These are phyloP conservation scores for Acleris sparsana DNA, from an alignment of 2,888 invertebrate genomes.

Conservation along the genomic window DNA sequence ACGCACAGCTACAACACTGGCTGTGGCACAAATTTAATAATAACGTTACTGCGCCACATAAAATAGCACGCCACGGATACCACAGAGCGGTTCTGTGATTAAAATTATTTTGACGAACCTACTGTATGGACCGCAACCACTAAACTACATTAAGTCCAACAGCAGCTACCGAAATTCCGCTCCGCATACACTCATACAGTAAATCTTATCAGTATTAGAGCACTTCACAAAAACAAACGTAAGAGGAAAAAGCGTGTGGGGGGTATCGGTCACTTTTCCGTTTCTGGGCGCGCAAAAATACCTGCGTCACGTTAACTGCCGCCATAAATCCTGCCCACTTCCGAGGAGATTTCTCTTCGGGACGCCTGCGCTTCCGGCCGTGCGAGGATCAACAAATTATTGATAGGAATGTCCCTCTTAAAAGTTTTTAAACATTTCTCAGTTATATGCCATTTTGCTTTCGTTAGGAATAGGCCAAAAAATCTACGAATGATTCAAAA, in stretches of 20 bases:
- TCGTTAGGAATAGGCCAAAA: not conserved
- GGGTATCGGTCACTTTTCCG: conserved; percentile 65
- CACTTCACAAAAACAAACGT: conserved; percentile 47
- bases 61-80: no score
- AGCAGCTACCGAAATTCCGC: not conserved
- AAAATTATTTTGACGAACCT: no score
- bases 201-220: conserved; percentile 31
- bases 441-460: not conserved
- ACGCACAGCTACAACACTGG: no score
- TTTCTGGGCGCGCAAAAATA: conserved; percentile 59
- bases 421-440: not conserved
- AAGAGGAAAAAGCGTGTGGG: conserved; percentile 48
- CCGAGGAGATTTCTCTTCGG: conserved; percentile 72
- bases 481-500: no score
- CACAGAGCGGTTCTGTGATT: no score
- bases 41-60: no score
- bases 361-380: conserved; percentile 58
- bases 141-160: not conserved
- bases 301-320: conserved; percentile 74
- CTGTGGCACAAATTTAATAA: no score
- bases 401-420: conserved; percentile 30
- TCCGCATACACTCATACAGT: conserved; percentile 7
- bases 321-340: conserved; percentile 74
- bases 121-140: not conserved
- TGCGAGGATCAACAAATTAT: conserved; percentile 59